Base-by-base conservation (phyloP, 1,140 invertebrate species). In the Scaptomyza montana region DNA sequence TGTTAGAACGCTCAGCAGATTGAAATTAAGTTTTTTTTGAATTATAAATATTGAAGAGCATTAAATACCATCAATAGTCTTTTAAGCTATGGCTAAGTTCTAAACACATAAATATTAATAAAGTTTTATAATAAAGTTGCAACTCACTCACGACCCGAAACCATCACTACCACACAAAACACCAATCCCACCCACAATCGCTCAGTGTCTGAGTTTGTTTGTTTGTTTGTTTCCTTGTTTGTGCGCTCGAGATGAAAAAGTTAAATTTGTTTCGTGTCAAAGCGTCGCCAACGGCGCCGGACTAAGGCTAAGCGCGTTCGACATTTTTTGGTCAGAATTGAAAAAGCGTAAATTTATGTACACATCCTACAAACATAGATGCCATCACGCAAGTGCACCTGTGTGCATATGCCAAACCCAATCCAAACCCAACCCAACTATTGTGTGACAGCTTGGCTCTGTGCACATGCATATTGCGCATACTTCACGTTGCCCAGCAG, bases 201-300 rank as follows among this genome's bases (percentile, higher is more conserved):
- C 55, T 41, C 49, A 49, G 9, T 46, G 45, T 54, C 21, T 53
- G 21, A 46, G 56, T 28, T 41, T 43, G 67, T 55, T 47, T 64
- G 13, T 55, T 45, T 68, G 50, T 54, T 50, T 68, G 50, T 62
- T 41, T 60, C 12, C 41, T 19, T 66, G 72, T 62, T 60, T 77
- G 84, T 67, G 69, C 84, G 55, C 55, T 87, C 55, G 78, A 87
- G 84, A 87, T 87, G 84, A 89, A 87, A 87, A 87, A 87, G 84
- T 89, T 89, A 87, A 87, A 87, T 87, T 87, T 87, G 84, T 87
- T 87, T 87, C 84, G 77, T 89, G 84, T 89, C 84, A 89, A 87
- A 87, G 84, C 84, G 84, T 72, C 60, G 80, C 76, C 80, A 61
- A 49, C 65, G 76, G 78, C 67, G 64, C 54, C 49, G 62, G 81